A percentile compares a stretch with the other conserved stretches of the same genome.
Conservation (phyloP, 2,888 invertebrate genomes). For the Aricia artaxerxes region DNA sequence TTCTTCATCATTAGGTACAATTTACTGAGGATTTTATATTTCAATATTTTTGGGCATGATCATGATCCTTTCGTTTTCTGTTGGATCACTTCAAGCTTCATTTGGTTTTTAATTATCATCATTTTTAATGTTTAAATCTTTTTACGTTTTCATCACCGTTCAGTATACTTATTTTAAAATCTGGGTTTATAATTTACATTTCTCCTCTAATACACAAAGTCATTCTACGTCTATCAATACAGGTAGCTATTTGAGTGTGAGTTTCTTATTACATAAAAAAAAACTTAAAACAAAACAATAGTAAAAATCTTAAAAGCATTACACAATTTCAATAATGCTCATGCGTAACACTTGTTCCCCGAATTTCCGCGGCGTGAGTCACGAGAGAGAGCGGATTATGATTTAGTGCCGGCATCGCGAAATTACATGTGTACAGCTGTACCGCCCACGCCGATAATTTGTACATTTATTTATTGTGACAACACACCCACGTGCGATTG, state of each 20-base stretch:
- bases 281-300: neutral
- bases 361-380: neutral
- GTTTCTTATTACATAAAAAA: neutral
- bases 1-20: neutral
- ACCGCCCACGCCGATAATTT: conserved; percentile 26
- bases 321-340: neutral
- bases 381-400: conserved; percentile 26
- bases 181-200: too few relatives aligned
- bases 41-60: neutral
- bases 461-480: conserved; percentile 19
- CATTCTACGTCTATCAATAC: neutral
- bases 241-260: neutral
- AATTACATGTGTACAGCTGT: conserved; percentile 30
- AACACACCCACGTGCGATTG: conserved; percentile 23
- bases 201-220: too few relatives aligned
- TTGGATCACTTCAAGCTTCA: neutral
- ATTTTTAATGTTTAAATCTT: neutral
- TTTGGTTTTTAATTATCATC: neutral
- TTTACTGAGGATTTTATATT: neutral
- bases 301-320: neutral
- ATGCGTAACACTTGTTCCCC: conserved; percentile 14
- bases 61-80: neutral
- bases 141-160: neutral
- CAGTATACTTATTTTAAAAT: too few relatives aligned
- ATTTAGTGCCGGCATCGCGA: conserved; percentile 24